A percentile compares a stretch with the other conserved stretches of the same genome.
Evolutionary conservation across 2,888 invertebrate species (phyloP).

Genomic region (Mythimna pallens): DNA sequence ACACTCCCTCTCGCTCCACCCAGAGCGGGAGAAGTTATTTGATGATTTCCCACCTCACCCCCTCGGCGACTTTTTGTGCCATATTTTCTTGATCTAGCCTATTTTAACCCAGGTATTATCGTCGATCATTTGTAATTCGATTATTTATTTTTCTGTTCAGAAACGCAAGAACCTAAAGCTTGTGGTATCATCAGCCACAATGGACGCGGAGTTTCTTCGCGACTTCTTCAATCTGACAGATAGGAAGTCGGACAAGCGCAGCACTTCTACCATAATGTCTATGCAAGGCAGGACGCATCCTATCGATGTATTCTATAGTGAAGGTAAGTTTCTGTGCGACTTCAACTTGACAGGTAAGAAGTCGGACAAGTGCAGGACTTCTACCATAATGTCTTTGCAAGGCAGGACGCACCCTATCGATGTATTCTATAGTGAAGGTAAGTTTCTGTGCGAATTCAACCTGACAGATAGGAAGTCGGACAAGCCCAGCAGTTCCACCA

Average conservation of each 20-base stretch:
- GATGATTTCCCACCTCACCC: no score
- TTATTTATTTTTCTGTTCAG: conserved; percentile 75
- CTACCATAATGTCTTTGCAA: conserved; percentile 96
- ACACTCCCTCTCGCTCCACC: no score
- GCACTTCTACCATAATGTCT: conserved; percentile 94
- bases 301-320: conserved; percentile 95
- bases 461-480: conserved; percentile 74
- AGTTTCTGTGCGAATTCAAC: conserved; percentile 95
- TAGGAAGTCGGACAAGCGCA: conserved; percentile 68
- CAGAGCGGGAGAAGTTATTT: no score
- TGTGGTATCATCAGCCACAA: conserved; percentile 98
- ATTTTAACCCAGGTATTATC: no score
- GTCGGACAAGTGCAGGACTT: conserved; percentile 75
- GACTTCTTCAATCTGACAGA: conserved; percentile 93
- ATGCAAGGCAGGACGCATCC: conserved; percentile 97
- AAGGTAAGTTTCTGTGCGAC: conserved; percentile 87
- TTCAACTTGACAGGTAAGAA: background rate
- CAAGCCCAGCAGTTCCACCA: conserved; percentile 91
- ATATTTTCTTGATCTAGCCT: no score
- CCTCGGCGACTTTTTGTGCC: no score
- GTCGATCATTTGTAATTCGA: no score
- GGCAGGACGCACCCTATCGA: conserved; percentile 97
- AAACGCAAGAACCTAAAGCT: conserved; percentile 95
- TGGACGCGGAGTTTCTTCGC: conserved; percentile 96
- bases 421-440: conserved; percentile 94